Evolutionary conservation across 2,888 invertebrate species (phyloP).

Genomic region (Netelia inedita): DNA sequence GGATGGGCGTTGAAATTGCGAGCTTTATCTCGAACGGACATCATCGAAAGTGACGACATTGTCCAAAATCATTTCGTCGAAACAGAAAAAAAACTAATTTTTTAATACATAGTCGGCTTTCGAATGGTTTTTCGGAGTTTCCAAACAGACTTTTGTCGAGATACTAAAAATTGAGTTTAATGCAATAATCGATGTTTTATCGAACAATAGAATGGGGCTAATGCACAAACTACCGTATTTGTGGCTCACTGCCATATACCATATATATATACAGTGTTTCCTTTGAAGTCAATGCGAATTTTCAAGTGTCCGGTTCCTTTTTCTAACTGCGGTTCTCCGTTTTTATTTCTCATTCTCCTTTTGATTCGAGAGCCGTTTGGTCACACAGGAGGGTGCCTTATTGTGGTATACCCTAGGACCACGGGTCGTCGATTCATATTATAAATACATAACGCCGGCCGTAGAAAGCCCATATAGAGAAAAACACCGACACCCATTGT

Average conservation of each 20-base stretch:
- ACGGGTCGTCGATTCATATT: not conserved
- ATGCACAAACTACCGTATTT: slow-evolving; percentile 1
- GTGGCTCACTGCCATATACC: not conserved
- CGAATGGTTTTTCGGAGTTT: slow-evolving; percentile 15
- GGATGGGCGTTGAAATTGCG: too few relatives aligned
- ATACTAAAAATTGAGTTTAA: slow-evolving; percentile 43
- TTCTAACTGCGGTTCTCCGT: slow-evolving; percentile 15
- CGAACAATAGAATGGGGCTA: not conserved
- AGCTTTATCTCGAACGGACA: too few relatives aligned
- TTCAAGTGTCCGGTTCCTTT: slow-evolving; percentile 27
- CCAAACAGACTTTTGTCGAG: slow-evolving; percentile 30
- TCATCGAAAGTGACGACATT: too few relatives aligned
- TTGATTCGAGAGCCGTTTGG: slow-evolving; percentile 56
- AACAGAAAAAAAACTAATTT: not conserved
- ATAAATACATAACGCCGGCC: not conserved
- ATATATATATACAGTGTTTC: slow-evolving; percentile 25
- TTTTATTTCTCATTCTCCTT: slow-evolving; percentile 18
- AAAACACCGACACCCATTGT: slow-evolving; percentile 57
- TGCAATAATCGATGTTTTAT: slow-evolving; percentile 46
- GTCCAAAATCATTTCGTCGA: too few relatives aligned
- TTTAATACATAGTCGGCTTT: not conserved
- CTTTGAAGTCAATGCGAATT: slow-evolving; percentile 62
- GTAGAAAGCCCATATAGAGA: slow-evolving; percentile 7
- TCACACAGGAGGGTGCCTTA: slow-evolving; percentile 69
- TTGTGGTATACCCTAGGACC: slow-evolving; percentile 43